Evolutionary conservation across 1,140 invertebrate genomes (phyloP).

Genomic region (Drosophila kikkawai): DNA sequence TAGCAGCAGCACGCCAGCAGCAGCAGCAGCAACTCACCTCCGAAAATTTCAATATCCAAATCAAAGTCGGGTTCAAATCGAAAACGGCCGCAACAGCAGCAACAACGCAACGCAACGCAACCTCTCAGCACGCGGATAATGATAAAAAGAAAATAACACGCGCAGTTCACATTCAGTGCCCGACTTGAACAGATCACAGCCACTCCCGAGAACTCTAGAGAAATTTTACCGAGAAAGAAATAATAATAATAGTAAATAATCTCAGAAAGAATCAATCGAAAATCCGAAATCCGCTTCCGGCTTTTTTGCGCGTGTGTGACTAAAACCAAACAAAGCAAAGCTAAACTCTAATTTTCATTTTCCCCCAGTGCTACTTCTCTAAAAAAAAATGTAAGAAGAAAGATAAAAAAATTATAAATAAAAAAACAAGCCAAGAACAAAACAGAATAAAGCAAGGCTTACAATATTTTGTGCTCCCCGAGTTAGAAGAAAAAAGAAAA

Average conservation of each 20-base stretch:
- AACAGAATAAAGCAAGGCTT: slow-evolving; percentile 25
- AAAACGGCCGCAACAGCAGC: slow-evolving; percentile 84
- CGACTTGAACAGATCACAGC: slow-evolving; percentile 43
- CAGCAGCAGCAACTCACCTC: slow-evolving; percentile 57
- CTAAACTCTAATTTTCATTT: slow-evolving; percentile 31
- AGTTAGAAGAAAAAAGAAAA: not conserved
- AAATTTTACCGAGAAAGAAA: slow-evolving; percentile 4
- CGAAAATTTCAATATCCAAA: slow-evolving; percentile 84
- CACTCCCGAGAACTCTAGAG: slow-evolving; percentile 26
- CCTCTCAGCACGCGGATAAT: slow-evolving; percentile 74
- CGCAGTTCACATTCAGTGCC: slow-evolving; percentile 54
- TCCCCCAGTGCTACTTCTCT: slow-evolving; percentile 51
- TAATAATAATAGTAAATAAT: slow-evolving; percentile 2
- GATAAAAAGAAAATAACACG: slow-evolving; percentile 69
- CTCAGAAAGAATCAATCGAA: slow-evolving; percentile 6
- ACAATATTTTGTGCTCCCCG: slow-evolving; percentile 62
- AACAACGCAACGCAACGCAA: slow-evolving; percentile 77
- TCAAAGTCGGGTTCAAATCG: slow-evolving; percentile 85
- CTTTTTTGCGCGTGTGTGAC: slow-evolving; percentile 56
- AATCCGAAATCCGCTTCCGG: slow-evolving; percentile 48
- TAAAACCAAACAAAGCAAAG: slow-evolving; percentile 41
- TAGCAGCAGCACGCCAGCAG: slow-evolving; percentile 37
- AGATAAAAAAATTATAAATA: slow-evolving; percentile 29
- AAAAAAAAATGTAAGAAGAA: slow-evolving; percentile 63
- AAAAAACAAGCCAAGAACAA: slow-evolving; percentile 15